A percentile compares a stretch with the other conserved stretches of the same genome.
Evolutionary conservation across 2,797 vertebrate species (phyloP).

Genomic region (Anolis apletophallus): DNA sequence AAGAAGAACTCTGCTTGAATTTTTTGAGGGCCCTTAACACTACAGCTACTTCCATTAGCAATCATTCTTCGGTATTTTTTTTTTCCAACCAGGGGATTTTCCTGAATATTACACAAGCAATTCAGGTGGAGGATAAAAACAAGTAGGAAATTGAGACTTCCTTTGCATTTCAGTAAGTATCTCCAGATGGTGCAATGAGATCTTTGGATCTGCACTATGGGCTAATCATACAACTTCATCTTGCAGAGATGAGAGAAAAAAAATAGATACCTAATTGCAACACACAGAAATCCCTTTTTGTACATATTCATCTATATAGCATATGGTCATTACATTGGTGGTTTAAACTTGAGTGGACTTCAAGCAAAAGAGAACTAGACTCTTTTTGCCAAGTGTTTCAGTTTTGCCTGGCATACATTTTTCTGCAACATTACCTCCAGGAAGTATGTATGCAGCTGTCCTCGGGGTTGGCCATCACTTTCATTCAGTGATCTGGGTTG

Average conservation of each 20-base stretch:
- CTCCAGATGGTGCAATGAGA: neutral
- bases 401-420: neutral
- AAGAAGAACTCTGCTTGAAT: neutral
- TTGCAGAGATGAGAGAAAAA: neutral
- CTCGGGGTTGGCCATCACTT: slow-evolving; percentile 46
- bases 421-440: slow-evolving; percentile 64
- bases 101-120: too few species aligned
- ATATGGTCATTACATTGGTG: neutral
- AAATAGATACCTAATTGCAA: neutral
- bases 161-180: neutral
- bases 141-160: neutral
- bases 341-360: neutral
- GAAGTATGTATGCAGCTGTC: slow-evolving; percentile 45
- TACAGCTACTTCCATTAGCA: neutral
- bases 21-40: neutral
- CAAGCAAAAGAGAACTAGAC: neutral
- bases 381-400: neutral
- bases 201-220: neutral
- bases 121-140: neutral
- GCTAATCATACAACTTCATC: neutral
- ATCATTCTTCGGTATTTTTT: too few species aligned
- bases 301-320: neutral
- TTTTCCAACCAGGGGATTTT: neutral
- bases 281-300: neutral
- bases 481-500: slow-evolving; percentile 61